Evolutionary conservation across 2,888 invertebrate species (phyloP).

Genomic region (Spodoptera picta): DNA sequence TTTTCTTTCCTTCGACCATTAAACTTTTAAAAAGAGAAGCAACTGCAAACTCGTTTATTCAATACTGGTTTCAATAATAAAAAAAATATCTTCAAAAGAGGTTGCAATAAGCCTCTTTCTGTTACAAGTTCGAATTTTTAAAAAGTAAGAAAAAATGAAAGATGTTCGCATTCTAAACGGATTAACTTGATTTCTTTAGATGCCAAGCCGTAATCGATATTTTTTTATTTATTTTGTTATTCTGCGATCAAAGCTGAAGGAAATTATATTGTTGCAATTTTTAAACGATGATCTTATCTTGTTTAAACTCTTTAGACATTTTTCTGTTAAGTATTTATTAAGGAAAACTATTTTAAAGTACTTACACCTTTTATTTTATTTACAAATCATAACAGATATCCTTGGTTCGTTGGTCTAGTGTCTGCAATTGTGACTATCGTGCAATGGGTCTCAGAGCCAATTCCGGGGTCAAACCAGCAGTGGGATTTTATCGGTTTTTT

Average conservation of each 20-base stretch:
- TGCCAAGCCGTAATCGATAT: not conserved
- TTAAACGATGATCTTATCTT: not conserved
- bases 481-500: no score
- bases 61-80: constrained; percentile 6
- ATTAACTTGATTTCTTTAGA: constrained; percentile 5
- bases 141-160: constrained; percentile 15
- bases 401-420: no score
- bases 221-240: constrained; percentile 4
- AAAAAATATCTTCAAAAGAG: not conserved
- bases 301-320: constrained; percentile 1
- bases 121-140: constrained; percentile 10
- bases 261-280: constrained; percentile 15
- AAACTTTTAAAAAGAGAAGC: not conserved
- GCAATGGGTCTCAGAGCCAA: no score
- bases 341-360: no score
- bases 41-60: constrained; percentile 5
- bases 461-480: no score
- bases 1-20: no score
- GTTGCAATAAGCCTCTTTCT: constrained; percentile 10
- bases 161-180: not conserved
- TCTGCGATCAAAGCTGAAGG: constrained; percentile 12
- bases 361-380: no score
- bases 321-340: constrained; percentile 8
- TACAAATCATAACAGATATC: no score
- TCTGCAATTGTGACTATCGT: no score